Evolutionary conservation across 2,113 vertebrate species (phyloP).

Genomic region (Hydrolagus affinis): DNA sequence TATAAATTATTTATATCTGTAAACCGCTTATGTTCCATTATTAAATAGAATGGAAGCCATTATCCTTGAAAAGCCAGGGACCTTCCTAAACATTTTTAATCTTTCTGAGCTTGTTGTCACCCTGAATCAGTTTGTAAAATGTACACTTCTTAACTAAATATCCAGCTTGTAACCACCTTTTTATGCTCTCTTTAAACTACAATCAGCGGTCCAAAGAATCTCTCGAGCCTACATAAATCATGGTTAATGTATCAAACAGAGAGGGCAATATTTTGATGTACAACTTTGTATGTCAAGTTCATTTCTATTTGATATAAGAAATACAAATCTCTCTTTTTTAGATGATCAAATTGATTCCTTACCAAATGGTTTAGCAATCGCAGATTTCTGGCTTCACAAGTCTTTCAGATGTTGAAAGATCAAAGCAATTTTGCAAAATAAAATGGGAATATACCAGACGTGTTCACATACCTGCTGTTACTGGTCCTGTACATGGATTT

Average conservation of each 20-base stretch:
- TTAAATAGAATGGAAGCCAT: background rate
- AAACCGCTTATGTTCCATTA: background rate
- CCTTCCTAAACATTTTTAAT: background rate
- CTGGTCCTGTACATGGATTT: slow-evolving; percentile 54
- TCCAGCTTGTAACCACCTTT: background rate
- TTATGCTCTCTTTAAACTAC: background rate
- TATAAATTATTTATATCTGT: slow-evolving; percentile 11
- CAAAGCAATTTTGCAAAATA: slow-evolving; percentile 18
- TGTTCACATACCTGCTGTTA: slow-evolving; percentile 74
- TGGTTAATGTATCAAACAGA: background rate
- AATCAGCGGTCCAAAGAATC: background rate
- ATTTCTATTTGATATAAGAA: background rate
- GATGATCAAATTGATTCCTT: slow-evolving; percentile 11
- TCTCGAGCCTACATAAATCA: background rate
- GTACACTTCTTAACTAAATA: background rate
- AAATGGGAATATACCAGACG: slow-evolving; percentile 21
- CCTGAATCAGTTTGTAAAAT: background rate
- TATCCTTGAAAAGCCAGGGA: background rate
- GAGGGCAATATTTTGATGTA: background rate
- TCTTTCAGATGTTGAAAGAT: slow-evolving; percentile 9
- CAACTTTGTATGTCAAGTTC: background rate
- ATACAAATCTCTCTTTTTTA: background rate
- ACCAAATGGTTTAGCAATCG: slow-evolving; percentile 2
- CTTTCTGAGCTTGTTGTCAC: background rate
- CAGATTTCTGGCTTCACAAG: slow-evolving; percentile 14